Conservation (phyloP, 2,113 vertebrate genomes). For the Pipra filicauda region DNA sequence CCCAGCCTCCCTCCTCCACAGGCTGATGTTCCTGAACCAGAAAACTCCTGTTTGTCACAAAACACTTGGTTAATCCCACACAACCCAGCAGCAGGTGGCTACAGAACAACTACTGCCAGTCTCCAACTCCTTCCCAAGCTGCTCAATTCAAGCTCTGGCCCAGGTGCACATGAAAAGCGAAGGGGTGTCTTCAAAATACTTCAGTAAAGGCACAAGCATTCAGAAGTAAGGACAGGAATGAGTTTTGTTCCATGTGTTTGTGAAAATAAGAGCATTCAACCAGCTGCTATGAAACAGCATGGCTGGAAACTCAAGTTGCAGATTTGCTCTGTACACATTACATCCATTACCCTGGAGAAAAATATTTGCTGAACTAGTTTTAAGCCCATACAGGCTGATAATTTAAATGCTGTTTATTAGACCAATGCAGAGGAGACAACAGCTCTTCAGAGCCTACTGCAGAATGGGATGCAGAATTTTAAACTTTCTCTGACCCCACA, state of each 20-base stretch:
- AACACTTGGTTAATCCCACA: not conserved
- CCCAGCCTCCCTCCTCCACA: not conserved
- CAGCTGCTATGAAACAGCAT: not conserved
- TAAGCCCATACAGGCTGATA: not conserved
- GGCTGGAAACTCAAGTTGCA: not conserved
- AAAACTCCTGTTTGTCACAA: not conserved
- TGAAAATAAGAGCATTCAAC: not conserved
- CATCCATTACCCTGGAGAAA: not conserved
- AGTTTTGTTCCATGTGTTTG: not conserved
- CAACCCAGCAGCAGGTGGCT: not conserved
- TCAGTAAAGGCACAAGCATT: not conserved
- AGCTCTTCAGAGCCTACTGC: not conserved
- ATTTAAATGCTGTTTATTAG: not conserved
- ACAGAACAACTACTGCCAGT: not conserved
- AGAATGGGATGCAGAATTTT: not conserved
- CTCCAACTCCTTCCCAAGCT: not conserved
- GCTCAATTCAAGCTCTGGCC: not conserved
- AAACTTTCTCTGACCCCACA: not conserved
- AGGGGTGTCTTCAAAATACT: not conserved
- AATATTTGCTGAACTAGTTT: conserved; percentile 25
- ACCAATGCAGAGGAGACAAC: not conserved
- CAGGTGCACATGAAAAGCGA: fast-evolving
- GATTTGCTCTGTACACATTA: not conserved
- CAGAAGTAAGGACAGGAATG: not conserved
- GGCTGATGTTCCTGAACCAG: not conserved